These are phyloP conservation scores for Metaphire vulgaris DNA, from an alignment of 1,140 invertebrate genomes.

Conservation along the genomic window DNA sequence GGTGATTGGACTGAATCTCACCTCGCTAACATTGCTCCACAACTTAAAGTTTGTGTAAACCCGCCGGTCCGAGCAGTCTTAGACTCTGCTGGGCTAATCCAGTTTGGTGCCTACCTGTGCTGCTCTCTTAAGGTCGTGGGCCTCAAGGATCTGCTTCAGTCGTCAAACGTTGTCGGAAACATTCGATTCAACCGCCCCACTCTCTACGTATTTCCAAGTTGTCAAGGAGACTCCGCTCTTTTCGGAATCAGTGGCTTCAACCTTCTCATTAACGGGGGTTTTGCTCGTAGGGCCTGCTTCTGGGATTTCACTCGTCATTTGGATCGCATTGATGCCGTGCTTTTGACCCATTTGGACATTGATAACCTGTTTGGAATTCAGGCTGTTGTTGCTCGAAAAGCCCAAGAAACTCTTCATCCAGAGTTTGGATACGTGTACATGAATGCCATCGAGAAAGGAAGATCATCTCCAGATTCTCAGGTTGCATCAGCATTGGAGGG, in stretches of 20 bases:
- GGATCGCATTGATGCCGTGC: constrained; percentile 84
- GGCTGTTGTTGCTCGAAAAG: constrained; percentile 60
- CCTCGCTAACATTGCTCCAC: constrained; percentile 64
- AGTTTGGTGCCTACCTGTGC: constrained; percentile 56
- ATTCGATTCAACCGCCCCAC: constrained; percentile 92
- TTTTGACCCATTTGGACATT: constrained; percentile 85
- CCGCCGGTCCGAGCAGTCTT: constrained; percentile 41
- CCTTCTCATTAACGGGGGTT: constrained; percentile 92
- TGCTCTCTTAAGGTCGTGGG: constrained; percentile 47
- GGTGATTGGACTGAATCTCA: constrained; percentile 72
- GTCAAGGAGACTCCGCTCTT: constrained; percentile 89
- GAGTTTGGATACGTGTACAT: constrained; percentile 94
- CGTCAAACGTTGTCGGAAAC: constrained; percentile 91
- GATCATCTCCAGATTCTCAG: constrained; percentile 51
- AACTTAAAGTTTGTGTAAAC: constrained; percentile 45
- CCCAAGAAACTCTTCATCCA: constrained; percentile 66
- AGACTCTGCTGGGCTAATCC: constrained; percentile 41
- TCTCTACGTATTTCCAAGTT: constrained; percentile 92
- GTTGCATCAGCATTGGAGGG: constrained; percentile 53
- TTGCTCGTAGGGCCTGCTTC: constrained; percentile 85
- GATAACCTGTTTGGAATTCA: constrained; percentile 81
- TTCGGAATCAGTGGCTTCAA: constrained; percentile 97
- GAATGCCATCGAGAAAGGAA: constrained; percentile 61
- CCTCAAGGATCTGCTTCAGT: constrained; percentile 76
- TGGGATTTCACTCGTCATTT: constrained; percentile 94